Percentiles rank a stretch among this genome's conserved stretches.
phyloP scores from a whole-genome alignment of 2,888 invertebrate species.

The Crepidodera aurea region DNA sequence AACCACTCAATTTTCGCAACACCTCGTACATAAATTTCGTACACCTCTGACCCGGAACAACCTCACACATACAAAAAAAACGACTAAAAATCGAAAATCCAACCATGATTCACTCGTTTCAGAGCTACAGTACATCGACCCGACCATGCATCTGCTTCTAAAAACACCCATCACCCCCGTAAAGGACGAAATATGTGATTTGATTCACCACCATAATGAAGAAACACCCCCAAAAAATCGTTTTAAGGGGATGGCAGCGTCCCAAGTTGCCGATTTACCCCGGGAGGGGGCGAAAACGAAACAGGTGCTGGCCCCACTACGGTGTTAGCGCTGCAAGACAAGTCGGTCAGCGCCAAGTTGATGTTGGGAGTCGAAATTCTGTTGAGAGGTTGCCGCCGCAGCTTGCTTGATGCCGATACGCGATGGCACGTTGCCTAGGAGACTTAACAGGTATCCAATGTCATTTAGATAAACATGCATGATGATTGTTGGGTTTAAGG shows the following conservation, averaged over 20 bases:
- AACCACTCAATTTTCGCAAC: constrained; percentile 9
- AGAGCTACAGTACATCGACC: constrained; percentile 36
- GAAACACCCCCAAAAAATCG: constrained; percentile 39
- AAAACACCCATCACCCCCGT: constrained; percentile 59
- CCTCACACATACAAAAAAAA: constrained; percentile 55
- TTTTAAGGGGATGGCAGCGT: constrained; percentile 14
- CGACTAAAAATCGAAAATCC: constrained; percentile 34
- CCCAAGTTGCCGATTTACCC: constrained; percentile 22
- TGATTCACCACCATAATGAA: constrained; percentile 24
- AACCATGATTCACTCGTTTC: constrained; percentile 49
- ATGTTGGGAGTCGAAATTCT: constrained; percentile 54
- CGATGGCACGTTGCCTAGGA: constrained; percentile 6
- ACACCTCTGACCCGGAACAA: constrained; percentile 34
- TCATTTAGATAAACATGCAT: constrained; percentile 48
- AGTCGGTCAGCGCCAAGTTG: constrained; percentile 43
- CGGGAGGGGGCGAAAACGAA: constrained; percentile 55
- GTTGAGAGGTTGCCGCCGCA: constrained; percentile 23
- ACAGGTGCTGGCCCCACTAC: constrained; percentile 58
- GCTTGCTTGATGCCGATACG: not conserved
- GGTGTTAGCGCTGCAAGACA: constrained; percentile 36
- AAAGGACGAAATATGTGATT: constrained; percentile 32
- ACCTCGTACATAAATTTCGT: constrained; percentile 29
- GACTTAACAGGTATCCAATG: constrained; percentile 53
- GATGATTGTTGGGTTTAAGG: constrained; percentile 28
- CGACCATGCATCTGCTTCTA: constrained; percentile 64